Evolutionary conservation across 2,888 invertebrate species (phyloP).

Genomic region (Thymelicus lineola): DNA sequence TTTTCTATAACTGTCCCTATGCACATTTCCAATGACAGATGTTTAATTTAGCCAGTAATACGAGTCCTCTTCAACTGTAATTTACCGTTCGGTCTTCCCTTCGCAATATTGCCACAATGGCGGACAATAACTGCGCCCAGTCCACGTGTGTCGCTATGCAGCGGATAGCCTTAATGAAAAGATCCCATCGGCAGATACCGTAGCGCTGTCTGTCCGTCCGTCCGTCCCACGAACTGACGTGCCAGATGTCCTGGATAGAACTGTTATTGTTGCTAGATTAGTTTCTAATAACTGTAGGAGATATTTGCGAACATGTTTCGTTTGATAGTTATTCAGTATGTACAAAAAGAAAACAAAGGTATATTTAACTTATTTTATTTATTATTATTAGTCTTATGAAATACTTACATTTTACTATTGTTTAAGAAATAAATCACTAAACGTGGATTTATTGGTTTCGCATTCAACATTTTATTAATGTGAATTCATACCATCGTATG

Average conservation of each 20-base stretch:
- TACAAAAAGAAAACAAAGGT: too few species aligned
- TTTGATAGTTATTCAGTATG: too few species aligned
- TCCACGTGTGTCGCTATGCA: constrained; percentile 61
- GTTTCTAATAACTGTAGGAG: background rate
- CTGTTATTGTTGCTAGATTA: constrained; percentile 58
- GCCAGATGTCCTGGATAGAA: constrained; percentile 57
- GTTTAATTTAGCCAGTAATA: constrained; percentile 7
- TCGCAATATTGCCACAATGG: constrained; percentile 15
- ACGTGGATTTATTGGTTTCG: too few species aligned
- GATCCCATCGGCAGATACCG: constrained; percentile 57
- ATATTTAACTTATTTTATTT: too few species aligned
- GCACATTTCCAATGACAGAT: background rate
- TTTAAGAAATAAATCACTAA: too few species aligned
- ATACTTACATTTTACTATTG: too few species aligned
- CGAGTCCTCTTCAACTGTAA: constrained; percentile 14
- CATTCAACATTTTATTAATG: too few species aligned
- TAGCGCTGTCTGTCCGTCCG: constrained; percentile 7
- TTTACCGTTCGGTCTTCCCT: constrained; percentile 23
- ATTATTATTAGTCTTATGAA: too few species aligned
- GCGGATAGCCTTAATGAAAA: constrained; percentile 82
- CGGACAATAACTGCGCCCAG: constrained; percentile 24
- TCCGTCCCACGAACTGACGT: constrained; percentile 36
- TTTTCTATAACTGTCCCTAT: too few species aligned
- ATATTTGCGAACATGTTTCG: too few species aligned
- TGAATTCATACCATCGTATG: too few species aligned